These are phyloP conservation scores for Holothuria glaberrima DNA, from an alignment of 35 echinoderm and acorn worm species.

Conservation along the genomic window DNA sequence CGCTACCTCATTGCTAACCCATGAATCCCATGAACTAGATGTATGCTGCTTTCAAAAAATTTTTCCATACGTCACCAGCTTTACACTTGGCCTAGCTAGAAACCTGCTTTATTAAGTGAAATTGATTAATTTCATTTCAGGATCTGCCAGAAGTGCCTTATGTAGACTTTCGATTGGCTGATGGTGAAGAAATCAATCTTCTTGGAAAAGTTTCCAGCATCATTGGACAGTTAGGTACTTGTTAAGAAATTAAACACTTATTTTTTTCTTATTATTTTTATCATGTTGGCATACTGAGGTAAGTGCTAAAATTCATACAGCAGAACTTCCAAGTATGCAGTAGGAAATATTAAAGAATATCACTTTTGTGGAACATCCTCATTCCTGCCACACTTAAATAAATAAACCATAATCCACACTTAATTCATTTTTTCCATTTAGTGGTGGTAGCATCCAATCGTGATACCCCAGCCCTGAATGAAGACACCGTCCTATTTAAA, in stretches of 20 bases:
- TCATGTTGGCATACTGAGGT: background rate
- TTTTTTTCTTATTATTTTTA: too few species aligned
- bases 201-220: slow-evolving; percentile 56
- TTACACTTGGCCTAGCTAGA: too few species aligned
- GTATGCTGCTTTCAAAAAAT: too few species aligned
- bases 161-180: slow-evolving; percentile 31
- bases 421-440: background rate
- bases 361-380: too few species aligned
- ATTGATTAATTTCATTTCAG: background rate
- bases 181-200: slow-evolving; percentile 31
- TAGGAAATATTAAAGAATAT: too few species aligned
- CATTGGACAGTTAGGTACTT: slow-evolving; percentile 62
- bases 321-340: too few species aligned
- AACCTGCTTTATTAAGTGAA: too few species aligned
- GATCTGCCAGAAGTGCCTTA: slow-evolving; percentile 48
- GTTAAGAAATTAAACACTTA: background rate
- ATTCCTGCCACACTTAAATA: too few species aligned
- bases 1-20: too few species aligned
- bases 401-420: too few species aligned
- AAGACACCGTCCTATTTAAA: slow-evolving; percentile 81
- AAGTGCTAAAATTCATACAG: background rate
- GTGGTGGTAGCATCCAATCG: slow-evolving; percentile 72
- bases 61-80: too few species aligned
- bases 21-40: too few species aligned
- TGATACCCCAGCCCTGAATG: slow-evolving; percentile 70